These are phyloP conservation scores for Hylyphantes graminicola DNA, from an alignment of 1,140 invertebrate species.

Conservation along the genomic window DNA sequence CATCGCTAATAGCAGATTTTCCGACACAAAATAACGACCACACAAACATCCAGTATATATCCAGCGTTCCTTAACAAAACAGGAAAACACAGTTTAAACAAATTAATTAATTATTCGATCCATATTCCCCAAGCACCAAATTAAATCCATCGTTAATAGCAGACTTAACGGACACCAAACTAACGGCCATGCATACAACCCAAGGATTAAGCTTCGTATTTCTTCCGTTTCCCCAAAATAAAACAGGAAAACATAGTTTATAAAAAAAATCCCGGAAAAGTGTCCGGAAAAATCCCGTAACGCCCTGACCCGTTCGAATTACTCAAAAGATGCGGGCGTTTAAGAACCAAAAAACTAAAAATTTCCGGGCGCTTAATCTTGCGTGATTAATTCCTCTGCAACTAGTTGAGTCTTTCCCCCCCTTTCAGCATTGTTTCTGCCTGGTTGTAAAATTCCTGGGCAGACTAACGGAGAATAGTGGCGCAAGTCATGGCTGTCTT, in stretches of 20 bases:
- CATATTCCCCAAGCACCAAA: no score
- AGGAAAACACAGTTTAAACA: no score
- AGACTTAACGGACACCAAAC: no score
- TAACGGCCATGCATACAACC: no score
- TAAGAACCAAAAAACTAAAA: constrained; percentile 3
- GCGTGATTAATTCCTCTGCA: constrained; percentile 50
- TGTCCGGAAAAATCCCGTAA: constrained; percentile 19
- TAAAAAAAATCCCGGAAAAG: background rate
- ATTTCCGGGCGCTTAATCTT: constrained; percentile 41
- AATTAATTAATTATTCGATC: no score
- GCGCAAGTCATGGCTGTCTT: constrained; percentile 5
- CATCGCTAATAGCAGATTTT: no score
- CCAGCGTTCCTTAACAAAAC: no score
- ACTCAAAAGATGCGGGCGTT: constrained; percentile 9
- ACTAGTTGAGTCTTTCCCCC: constrained; percentile 29
- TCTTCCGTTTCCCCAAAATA: background rate
- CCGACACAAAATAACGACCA: no score
- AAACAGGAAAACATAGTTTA: background rate
- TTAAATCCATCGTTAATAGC: no score
- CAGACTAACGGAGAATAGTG: background rate
- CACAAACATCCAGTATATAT: no score
- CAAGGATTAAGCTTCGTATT: no score
- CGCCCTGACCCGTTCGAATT: constrained; percentile 20
- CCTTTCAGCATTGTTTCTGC: constrained; percentile 19
- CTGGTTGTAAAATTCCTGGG: constrained; percentile 13